phyloP scores from a whole-genome alignment of 2,888 invertebrate genomes.

The Drosophila antonietae region DNA sequence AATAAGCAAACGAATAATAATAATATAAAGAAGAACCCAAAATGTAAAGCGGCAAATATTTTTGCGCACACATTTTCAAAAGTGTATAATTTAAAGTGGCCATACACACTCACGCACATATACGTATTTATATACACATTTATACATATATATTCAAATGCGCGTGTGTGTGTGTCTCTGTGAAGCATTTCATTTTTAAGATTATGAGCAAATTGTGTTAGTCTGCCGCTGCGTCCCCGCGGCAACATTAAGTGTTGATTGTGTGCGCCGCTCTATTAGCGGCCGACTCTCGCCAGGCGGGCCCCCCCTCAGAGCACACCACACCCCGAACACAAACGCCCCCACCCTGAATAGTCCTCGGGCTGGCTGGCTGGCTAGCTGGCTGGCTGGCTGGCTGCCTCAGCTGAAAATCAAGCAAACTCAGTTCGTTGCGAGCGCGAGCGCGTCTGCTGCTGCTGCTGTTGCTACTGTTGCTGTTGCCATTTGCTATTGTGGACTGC shows the following conservation, averaged over 20 bases:
- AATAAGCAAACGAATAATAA: slow-evolving; percentile 31
- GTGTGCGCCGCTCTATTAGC: slow-evolving; percentile 80
- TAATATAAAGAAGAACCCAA: slow-evolving; percentile 52
- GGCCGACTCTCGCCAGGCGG: slow-evolving; percentile 52
- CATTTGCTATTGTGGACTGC: too few relatives aligned
- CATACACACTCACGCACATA: slow-evolving; percentile 24
- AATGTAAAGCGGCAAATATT: slow-evolving; percentile 64
- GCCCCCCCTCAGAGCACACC: not conserved
- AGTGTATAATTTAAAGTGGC: slow-evolving; percentile 60
- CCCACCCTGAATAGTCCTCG: slow-evolving; percentile 27
- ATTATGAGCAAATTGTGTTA: slow-evolving; percentile 78
- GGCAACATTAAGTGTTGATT: slow-evolving; percentile 79
- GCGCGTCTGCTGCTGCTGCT: slow-evolving; percentile 72
- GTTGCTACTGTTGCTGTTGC: slow-evolving; percentile 53
- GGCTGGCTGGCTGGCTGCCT: slow-evolving; percentile 53
- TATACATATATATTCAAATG: slow-evolving; percentile 18
- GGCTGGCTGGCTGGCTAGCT: slow-evolving; percentile 51
- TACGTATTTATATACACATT: not conserved
- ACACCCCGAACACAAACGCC: slow-evolving; percentile 1
- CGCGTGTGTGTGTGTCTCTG: slow-evolving; percentile 29
- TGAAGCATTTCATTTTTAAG: slow-evolving; percentile 67
- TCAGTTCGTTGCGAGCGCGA: slow-evolving; percentile 78
- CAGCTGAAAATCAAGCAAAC: slow-evolving; percentile 68
- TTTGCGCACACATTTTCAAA: slow-evolving; percentile 58
- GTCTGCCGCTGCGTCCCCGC: slow-evolving; percentile 65